phyloP scores from a whole-genome alignment of 2,113 vertebrate genomes.

The Piaya cayana region DNA sequence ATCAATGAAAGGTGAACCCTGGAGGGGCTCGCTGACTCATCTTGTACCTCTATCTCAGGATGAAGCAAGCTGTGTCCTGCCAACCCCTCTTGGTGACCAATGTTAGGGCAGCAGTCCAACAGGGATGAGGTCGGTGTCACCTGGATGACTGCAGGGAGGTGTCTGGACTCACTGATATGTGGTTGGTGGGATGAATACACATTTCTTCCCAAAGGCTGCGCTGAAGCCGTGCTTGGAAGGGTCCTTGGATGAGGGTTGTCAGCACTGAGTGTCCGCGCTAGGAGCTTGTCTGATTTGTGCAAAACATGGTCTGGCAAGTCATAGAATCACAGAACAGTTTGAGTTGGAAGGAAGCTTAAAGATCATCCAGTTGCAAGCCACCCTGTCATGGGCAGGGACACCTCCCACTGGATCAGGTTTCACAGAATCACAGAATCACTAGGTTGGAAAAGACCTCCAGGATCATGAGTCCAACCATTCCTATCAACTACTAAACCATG shows the following conservation, averaged over 20 bases:
- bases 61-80: neutral
- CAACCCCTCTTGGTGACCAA: neutral
- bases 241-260: rapidly evolving
- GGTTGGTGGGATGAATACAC: neutral
- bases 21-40: neutral
- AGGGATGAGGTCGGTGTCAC: neutral
- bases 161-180: neutral
- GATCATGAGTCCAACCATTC: too few relatives aligned
- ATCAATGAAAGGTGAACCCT: neutral
- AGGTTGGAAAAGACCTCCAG: too few relatives aligned
- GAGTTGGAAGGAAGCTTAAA: too few relatives aligned
- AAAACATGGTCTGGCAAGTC: neutral
- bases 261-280: neutral
- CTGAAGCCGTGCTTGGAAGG: neutral
- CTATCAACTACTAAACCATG: too few relatives aligned
- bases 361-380: too few relatives aligned
- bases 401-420: too few relatives aligned
- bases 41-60: neutral
- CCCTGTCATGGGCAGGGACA: too few relatives aligned
- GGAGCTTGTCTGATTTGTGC: neutral
- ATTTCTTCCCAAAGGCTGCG: neutral
- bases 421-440: too few relatives aligned
- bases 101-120: rapidly evolving
- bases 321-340: too few relatives aligned
- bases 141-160: neutral